Percentiles rank a stretch among this genome's conserved stretches.
Evolutionary conservation across 2,888 invertebrate species (phyloP).

Genomic region (Troides oblongomaculatus): DNA sequence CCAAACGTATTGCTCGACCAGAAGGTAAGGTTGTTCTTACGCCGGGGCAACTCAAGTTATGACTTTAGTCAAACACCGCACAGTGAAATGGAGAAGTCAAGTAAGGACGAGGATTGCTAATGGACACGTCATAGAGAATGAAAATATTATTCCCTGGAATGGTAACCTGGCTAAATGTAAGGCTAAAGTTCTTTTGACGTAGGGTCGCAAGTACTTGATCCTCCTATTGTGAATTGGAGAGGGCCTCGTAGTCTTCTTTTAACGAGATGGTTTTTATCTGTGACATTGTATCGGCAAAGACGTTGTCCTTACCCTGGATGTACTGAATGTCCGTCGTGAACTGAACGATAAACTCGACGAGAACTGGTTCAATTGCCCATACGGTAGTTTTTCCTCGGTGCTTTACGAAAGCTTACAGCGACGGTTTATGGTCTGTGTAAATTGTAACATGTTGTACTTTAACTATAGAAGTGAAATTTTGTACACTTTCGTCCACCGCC

Average conservation of each 20-base stretch:
- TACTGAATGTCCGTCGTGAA: background rate
- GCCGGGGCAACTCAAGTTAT: background rate
- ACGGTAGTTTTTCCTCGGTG: background rate
- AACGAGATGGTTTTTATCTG: background rate
- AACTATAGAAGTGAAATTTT: constrained; percentile 33
- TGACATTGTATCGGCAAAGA: background rate
- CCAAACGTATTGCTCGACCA: background rate
- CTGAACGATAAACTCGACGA: background rate
- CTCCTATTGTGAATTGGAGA: background rate
- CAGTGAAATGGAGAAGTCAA: background rate
- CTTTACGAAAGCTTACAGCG: constrained; percentile 32
- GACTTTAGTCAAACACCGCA: background rate
- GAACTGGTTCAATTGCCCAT: background rate
- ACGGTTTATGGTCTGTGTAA: constrained; percentile 36
- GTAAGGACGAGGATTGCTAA: background rate
- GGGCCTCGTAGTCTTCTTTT: background rate
- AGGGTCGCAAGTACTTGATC: background rate
- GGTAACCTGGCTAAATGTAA: background rate
- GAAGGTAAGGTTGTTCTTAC: background rate
- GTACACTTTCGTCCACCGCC: constrained; percentile 18
- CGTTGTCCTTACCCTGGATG: background rate
- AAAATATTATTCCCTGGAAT: background rate
- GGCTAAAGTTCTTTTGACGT: background rate
- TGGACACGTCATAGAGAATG: background rate
- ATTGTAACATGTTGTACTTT: constrained; percentile 31